phyloP scores from a whole-genome alignment of 2,888 invertebrate genomes.

The Zaprionus bogoriensis region DNA sequence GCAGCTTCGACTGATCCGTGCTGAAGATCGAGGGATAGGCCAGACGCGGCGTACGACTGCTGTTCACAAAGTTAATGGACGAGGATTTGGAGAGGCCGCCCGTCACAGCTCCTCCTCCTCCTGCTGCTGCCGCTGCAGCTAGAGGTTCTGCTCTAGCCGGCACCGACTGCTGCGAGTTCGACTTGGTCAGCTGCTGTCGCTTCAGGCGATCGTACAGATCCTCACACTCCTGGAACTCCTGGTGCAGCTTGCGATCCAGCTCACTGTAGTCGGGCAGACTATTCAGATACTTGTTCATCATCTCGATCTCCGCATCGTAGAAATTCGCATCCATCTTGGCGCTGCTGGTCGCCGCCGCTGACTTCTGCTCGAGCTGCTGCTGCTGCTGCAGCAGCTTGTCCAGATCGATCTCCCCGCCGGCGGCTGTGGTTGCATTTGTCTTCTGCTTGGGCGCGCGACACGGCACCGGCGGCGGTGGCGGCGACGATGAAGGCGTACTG shows the following conservation, averaged over 20 bases:
- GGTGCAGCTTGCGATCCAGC: conserved; percentile 81
- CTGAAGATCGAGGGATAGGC: conserved; percentile 81
- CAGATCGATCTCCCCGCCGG: conserved; percentile 66
- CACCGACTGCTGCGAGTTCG: conserved; percentile 80
- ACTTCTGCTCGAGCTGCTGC: conserved; percentile 75
- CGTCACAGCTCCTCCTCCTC: not conserved
- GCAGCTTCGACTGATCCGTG: conserved; percentile 67
- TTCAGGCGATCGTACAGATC: conserved; percentile 82
- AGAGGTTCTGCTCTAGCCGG: conserved; percentile 19
- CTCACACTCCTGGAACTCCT: conserved; percentile 83
- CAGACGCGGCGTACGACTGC: conserved; percentile 55
- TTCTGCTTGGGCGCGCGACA: conserved; percentile 77
- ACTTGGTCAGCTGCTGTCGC: conserved; percentile 79
- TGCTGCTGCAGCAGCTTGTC: conserved; percentile 77
- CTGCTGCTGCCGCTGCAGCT: not conserved
- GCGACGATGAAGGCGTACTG: conserved; percentile 80
- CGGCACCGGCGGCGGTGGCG: conserved; percentile 81
- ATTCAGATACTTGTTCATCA: conserved; percentile 83
- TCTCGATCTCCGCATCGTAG: conserved; percentile 83
- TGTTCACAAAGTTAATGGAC: conserved; percentile 69
- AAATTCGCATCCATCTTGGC: conserved; percentile 80
- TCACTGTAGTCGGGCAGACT: conserved; percentile 83
- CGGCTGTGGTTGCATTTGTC: no score
- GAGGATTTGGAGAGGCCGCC: conserved; percentile 70
- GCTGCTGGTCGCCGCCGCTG: conserved; percentile 68